Base-by-base conservation (phyloP, 1,140 invertebrate genomes). In the Hypsibius dujardini region DNA sequence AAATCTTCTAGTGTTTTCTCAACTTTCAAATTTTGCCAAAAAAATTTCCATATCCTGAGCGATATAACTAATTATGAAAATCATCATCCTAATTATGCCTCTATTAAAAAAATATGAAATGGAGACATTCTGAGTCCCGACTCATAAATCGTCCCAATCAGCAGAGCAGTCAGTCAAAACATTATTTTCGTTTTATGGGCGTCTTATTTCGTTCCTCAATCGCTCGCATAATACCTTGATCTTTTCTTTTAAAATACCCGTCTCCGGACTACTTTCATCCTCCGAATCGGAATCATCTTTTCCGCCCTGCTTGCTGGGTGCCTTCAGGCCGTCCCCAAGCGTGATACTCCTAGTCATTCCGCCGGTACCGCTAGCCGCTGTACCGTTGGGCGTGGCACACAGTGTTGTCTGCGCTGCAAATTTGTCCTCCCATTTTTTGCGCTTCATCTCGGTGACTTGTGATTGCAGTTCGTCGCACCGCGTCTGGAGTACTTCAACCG, bases 391-490 rank as follows among this genome's bases (percentile, higher is more conserved):
- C n/a, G 50, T 56, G 50, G 7, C n/a, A 28, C 28, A 28, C 50
- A 56, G 50, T n/a, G 50, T 56, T 7, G 7, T 56, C n/a, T 56
- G 50, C 12, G 12, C 42, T 3, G 62, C 62, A 45, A 67, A 67
- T 42, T 67, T 67, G 42, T 67, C 62, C 59, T 75, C 74, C 2
- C 74, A 59, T 70, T 77, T 75, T 2, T 73, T 74, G 40, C 74
- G 74, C 50, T 76, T 76, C n/a, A 76, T 69, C 2, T 78, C 76
- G 40, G 79, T 77, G 45, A 78, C 70, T 71, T 77, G 76, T 46
- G 74, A 76, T 47, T 78, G 76, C 2, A 77, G 74, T 12, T 79
- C 77, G 60, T 78, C 77, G 73, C 76, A 75, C 71, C 76, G 77
- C 15, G 75, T 73, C 70, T 79, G 77, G 50, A 79, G 62, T 14